A percentile compares a stretch with the other conserved stretches of the same genome.
These are phyloP conservation scores for Prenolepis imparis DNA, from an alignment of 2,888 invertebrate species.

Conservation along the genomic window DNA sequence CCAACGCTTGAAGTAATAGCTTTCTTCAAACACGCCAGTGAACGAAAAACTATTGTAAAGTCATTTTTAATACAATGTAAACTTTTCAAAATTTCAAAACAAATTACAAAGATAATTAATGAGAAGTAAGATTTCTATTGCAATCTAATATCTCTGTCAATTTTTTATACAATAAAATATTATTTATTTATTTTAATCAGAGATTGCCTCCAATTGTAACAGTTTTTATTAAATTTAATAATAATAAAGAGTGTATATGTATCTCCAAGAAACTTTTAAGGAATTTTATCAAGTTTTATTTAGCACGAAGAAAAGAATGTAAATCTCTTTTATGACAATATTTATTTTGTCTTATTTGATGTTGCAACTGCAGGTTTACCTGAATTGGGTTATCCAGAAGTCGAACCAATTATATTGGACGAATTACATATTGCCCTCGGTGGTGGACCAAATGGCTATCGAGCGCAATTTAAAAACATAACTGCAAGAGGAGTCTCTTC, in stretches of 20 bases:
- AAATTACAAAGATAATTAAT: not conserved
- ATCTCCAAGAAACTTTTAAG: not conserved
- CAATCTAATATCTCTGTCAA: not conserved
- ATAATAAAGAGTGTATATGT: not conserved
- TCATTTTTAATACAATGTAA: not conserved
- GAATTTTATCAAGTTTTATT: not conserved
- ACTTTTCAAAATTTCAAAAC: not conserved
- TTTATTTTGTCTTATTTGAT: not conserved
- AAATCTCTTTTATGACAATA: not conserved
- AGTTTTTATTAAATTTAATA: constrained; percentile 3
- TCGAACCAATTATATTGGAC: constrained; percentile 94
- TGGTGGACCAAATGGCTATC: constrained; percentile 93
- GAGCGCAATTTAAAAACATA: constrained; percentile 93
- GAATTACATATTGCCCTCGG: constrained; percentile 94
- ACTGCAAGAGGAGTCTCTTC: constrained; percentile 94
- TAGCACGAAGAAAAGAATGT: not conserved
- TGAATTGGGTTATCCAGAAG: constrained; percentile 84
- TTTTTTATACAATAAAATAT: not conserved
- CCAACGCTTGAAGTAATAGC: constrained; percentile 53
- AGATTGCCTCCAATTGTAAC: not conserved
- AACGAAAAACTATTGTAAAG: not conserved
- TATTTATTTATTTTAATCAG: not conserved
- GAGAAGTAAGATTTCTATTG: not conserved
- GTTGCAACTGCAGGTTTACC: constrained; percentile 80
- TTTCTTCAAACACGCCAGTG: constrained; percentile 26